Base-by-base conservation (phyloP, 2,888 invertebrate species). In the Autographa gamma region DNA sequence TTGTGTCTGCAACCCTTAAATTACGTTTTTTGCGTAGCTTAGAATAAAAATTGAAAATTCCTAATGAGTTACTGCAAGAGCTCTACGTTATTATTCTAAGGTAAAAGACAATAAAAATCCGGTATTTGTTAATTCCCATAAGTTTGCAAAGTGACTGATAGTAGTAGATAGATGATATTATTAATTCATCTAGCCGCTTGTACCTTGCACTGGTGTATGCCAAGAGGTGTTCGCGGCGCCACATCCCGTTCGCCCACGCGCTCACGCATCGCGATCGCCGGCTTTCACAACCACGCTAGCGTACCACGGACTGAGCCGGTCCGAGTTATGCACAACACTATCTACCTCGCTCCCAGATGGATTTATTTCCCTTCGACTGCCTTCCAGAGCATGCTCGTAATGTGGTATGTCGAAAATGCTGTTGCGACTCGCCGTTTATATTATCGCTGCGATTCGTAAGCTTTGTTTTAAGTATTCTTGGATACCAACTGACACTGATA, bases 221-320 rank as follows among this genome's bases (percentile, higher is more conserved):
- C 66, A 48, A 65, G 71, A 72, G 69, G 76, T 61, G 61, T 75
- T 66, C 18, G 72, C 71, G 87, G 91, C 90, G 92, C 92, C 91
- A 86, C 85, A 89, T 87, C 94, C 85, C 81, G 95, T 93, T 88
- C 94, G 90, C 94, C 95, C 93, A 94, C 95, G 92, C 93, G 82
- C 85, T 84, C 86, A 90, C 89, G 91, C 92, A 92, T 92, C 92
- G 91, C 91, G 86, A 90, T 90, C 90, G 86, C 89, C 83, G 88
- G 93, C 94, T 95, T 95, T 95, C 95, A 93, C 94, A 92, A 93
- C 88, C 87, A 85, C 86, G 88, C 88, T 85, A 79, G 87, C 87
- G 86, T 86, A 83, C 84, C 84, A 81, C 85, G 81, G 82, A 79
- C 48, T n/a, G 76, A 48, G 59, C 69, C 71, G 63, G 34, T 66